A percentile compares a stretch with the other conserved stretches of the same genome.
These are phyloP conservation scores for Bellardia pandia DNA, from an alignment of 2,888 invertebrate species.

Conservation along the genomic window DNA sequence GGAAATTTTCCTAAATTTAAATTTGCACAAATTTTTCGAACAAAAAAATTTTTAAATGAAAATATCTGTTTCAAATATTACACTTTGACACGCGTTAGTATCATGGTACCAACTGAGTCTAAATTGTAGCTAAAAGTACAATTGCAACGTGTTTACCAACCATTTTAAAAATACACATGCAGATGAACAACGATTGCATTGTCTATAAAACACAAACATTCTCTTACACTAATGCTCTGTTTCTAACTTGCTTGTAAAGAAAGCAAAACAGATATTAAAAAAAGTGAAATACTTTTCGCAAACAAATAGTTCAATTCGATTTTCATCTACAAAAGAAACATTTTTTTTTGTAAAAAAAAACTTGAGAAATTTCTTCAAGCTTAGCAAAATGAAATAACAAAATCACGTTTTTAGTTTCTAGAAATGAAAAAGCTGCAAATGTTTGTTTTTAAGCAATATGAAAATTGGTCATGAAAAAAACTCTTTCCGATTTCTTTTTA, in stretches of 20 bases:
- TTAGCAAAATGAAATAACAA: background rate
- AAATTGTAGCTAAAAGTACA: no score
- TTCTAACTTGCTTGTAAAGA: background rate
- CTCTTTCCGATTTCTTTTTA: background rate
- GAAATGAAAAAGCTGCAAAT: background rate
- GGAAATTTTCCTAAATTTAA: no score
- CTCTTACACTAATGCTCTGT: background rate
- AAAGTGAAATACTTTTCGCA: background rate
- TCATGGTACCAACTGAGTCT: no score
- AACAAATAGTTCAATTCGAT: constrained; percentile 28
- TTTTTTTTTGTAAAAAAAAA: background rate
- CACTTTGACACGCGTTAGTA: no score
- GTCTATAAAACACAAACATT: constrained; percentile 74
- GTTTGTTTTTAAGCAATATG: constrained; percentile 38
- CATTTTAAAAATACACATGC: background rate
- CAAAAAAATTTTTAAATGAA: no score
- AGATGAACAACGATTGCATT: constrained; percentile 42
- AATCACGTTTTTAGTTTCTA: background rate
- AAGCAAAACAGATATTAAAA: background rate
- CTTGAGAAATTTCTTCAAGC: background rate
- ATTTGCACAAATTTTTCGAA: no score
- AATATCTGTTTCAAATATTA: no score
- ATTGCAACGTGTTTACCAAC: no score
- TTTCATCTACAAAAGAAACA: background rate
- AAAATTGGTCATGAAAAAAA: constrained; percentile 40